phyloP scores from a whole-genome alignment of 30 jellyfish, hydroid and myxozoan species.

The Clytia hemisphaerica region DNA sequence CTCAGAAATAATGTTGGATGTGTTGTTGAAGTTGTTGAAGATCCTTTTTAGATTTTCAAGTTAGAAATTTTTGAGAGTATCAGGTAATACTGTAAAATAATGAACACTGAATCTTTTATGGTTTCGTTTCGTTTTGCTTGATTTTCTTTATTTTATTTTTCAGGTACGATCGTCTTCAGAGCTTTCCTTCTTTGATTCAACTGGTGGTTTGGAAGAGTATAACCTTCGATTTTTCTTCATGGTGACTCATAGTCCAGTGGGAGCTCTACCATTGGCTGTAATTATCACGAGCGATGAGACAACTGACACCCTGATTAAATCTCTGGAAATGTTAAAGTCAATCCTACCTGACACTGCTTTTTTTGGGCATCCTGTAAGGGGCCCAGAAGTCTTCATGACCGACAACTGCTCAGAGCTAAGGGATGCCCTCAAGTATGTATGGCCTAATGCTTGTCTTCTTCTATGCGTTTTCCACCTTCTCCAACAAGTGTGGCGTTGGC shows the following conservation, averaged over 20 bases:
- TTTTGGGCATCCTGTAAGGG: background rate
- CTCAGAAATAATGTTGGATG: no score
- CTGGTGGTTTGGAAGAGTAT: conserved; percentile 16
- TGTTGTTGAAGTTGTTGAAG: no score
- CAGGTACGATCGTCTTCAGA: background rate
- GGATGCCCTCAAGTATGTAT: conserved; percentile 4
- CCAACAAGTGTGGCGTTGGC: conserved; percentile 43
- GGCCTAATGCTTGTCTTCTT: conserved; percentile 21
- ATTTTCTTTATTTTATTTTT: no score
- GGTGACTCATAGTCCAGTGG: conserved; percentile 11
- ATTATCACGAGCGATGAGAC: conserved; percentile 30
- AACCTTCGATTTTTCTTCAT: conserved; percentile 23
- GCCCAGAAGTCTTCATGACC: background rate
- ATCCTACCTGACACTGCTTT: background rate
- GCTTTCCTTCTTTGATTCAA: conserved; percentile 2
- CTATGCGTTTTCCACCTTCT: conserved; percentile 19
- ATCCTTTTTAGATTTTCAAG: no score
- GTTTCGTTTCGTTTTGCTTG: no score
- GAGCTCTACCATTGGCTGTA: conserved; percentile 35
- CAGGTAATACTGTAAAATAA: no score
- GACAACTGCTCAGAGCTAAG: background rate
- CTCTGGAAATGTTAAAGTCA: background rate
- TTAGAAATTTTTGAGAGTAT: no score
- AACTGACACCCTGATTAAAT: conserved; percentile 9
- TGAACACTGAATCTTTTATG: no score